Conservation (phyloP, 2,888 invertebrate genomes). For the Deilephila elpenor region DNA sequence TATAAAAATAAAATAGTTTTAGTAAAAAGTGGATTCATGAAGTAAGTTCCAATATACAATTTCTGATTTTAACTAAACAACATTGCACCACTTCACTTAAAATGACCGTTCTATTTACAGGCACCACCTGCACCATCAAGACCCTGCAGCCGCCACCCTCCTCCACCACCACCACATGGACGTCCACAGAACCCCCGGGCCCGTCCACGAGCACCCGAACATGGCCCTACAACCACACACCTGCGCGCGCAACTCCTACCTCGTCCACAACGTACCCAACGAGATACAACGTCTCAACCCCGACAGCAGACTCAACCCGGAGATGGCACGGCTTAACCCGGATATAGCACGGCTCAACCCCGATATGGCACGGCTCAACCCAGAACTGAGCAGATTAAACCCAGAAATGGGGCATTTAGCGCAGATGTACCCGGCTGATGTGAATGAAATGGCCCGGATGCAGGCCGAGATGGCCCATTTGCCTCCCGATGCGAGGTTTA, state of each 20-base stretch:
- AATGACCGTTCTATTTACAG: conserved; percentile 49
- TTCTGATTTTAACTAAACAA: too few species aligned
- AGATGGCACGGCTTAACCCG: conserved; percentile 53
- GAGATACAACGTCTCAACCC: conserved; percentile 44
- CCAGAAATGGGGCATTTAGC: conserved; percentile 47
- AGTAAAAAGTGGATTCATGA: too few species aligned
- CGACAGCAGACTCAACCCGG: conserved; percentile 49
- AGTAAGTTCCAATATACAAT: too few species aligned
- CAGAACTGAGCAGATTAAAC: conserved; percentile 46
- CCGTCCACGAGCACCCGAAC: conserved; percentile 57
- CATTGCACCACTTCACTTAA: neutral
- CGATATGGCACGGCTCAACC: conserved; percentile 50
- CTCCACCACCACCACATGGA: conserved; percentile 78
- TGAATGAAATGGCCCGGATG: conserved; percentile 55
- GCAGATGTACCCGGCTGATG: conserved; percentile 38
- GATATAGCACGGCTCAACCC: conserved; percentile 51
- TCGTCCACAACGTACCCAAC: conserved; percentile 53
- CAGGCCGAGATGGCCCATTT: conserved; percentile 62
- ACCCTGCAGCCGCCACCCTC: conserved; percentile 76
- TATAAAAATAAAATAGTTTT: too few species aligned
- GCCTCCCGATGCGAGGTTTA: conserved; percentile 64
- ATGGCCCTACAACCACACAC: conserved; percentile 59
- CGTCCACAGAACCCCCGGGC: conserved; percentile 59
- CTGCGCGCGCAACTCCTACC: conserved; percentile 64
- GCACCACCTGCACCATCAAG: conserved; percentile 74